Evolutionary conservation across 2,888 invertebrate species (phyloP), one percentile per base, ranked within the genome.

Genomic region (Melolontha melolontha): DNA sequence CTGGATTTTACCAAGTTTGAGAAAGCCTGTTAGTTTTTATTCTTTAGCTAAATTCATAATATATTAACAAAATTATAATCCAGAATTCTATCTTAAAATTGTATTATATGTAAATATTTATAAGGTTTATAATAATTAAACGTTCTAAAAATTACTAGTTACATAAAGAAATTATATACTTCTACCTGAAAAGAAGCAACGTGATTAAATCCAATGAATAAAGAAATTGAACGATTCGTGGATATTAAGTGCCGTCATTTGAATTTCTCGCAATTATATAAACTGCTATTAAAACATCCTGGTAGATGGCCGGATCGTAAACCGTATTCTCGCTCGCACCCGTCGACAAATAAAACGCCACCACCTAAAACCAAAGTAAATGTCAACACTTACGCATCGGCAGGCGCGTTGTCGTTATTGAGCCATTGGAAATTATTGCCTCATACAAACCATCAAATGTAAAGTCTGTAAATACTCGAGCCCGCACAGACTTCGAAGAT

Each of bases 371-470:
- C 71, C 71, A 70, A 72, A 68, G 66, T 70, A 71, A 69, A 70
- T 72, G 72, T 72, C 72, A 72, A 72, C 72, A 72, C 70, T 72
- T 62, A 66, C 69, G 65, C 69, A 62, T 66, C 66, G 57, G 52
- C 62, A 62, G 64, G 52, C 41, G 22, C 49, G 64, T 29, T 47
- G 59, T 39, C 63, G 66, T 71, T 71, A 72, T 72, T 68, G 67
- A 71, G 72, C 71, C 68, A 72, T 72, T 72, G 66, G 68, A 71
- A 72, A 70, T 71, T 72, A 72, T 68, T 66, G 69, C 72, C 64
- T 67, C 68, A 70, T 72, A 67, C 67, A 70, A 44, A 66, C 59
- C 66, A 71, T 69, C 69, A 66, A 66, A 69, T 29, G 51, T 63
- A 52, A 62, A 62, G 52, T 59, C 42, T 44, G 49, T 50, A 49